Evolutionary conservation across 2,113 vertebrate genomes (phyloP).

Genomic region (Indicator maculatus): DNA sequence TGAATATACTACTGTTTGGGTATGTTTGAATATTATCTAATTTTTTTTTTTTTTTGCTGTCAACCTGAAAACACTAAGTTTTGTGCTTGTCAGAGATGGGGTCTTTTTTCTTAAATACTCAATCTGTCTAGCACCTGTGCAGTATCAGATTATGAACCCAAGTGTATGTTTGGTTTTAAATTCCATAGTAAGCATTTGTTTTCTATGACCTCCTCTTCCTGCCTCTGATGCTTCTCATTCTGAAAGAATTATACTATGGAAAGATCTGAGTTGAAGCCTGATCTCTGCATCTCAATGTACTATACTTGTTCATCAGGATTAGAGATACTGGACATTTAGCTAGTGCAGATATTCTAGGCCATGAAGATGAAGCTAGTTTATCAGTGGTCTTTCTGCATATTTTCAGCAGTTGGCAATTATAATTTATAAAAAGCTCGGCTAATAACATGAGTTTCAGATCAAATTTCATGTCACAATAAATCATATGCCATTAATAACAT

Average conservation of each 20-base stretch:
- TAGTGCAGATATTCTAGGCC: not conserved
- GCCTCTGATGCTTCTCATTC: not conserved
- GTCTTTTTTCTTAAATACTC: not conserved
- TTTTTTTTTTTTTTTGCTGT: not conserved
- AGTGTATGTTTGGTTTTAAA: not conserved
- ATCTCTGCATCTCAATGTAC: not conserved
- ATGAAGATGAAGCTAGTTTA: slow-evolving; percentile 41
- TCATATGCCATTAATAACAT: slow-evolving; percentile 77
- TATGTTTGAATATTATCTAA: not conserved
- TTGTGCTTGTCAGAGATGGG: not conserved
- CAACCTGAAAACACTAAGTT: not conserved
- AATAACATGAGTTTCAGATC: slow-evolving; percentile 73
- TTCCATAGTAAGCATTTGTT: not conserved
- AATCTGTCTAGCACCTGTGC: not conserved
- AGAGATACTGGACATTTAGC: not conserved
- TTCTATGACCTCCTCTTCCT: not conserved
- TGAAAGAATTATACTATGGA: not conserved
- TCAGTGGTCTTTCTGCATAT: slow-evolving; percentile 47
- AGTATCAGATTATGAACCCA: not conserved
- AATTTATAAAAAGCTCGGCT: slow-evolving; percentile 72
- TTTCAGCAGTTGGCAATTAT: slow-evolving; percentile 72
- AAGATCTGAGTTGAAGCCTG: not conserved
- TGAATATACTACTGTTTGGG: not conserved
- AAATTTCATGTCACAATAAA: slow-evolving; percentile 76
- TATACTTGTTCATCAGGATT: not conserved